phyloP scores from a whole-genome alignment of 1,140 invertebrate genomes.

The Euwallacea similis region DNA sequence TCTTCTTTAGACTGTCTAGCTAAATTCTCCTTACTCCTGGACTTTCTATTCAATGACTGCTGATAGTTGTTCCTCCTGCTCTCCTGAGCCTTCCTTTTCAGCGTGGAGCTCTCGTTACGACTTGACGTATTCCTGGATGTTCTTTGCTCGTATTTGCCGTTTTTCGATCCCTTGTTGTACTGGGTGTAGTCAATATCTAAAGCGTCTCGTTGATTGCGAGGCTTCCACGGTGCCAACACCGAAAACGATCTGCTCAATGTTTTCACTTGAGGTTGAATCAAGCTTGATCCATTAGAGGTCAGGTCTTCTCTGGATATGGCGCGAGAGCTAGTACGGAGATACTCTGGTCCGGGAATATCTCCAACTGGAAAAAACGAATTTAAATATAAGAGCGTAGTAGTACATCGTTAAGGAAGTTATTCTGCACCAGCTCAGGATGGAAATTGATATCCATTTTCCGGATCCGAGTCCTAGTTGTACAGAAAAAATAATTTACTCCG shows the following conservation, averaged over 20 bases:
- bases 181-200: conserved; percentile 81
- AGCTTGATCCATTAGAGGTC: conserved; percentile 60
- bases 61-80: conserved; percentile 46
- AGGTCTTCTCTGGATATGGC: conserved; percentile 73
- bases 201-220: conserved; percentile 69
- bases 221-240: conserved; percentile 80
- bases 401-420: no score
- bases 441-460: no score
- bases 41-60: conserved; percentile 41
- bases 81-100: conserved; percentile 50
- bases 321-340: conserved; percentile 58
- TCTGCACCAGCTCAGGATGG: no score
- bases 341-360: conserved; percentile 70
- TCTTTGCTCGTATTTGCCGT: conserved; percentile 55
- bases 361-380: conserved; percentile 48
- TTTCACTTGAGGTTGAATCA: conserved; percentile 63
- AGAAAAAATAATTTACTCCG: no score
- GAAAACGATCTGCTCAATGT: conserved; percentile 82
- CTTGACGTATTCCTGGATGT: conserved; percentile 50
- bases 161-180: conserved; percentile 56
- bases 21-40: conserved; percentile 49
- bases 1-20: conserved; percentile 42
- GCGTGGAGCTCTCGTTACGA: conserved; percentile 49
- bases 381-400: no score
- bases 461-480: no score